Evolutionary conservation across 2,797 vertebrate species (phyloP).

Genomic region (Ispidina lecontei): DNA sequence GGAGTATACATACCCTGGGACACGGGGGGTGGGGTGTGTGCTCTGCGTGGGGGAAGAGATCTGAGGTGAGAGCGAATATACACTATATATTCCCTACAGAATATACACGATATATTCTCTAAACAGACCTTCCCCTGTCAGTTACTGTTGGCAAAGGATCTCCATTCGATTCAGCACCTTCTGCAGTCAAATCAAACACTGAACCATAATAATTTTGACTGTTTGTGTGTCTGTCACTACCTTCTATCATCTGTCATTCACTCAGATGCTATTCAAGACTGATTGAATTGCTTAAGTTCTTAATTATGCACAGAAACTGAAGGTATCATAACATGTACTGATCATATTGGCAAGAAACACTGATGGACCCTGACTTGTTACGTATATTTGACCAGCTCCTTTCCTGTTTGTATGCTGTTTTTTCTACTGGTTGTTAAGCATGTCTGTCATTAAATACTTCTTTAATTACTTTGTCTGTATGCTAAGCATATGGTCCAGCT

Average conservation of each 20-base stretch:
- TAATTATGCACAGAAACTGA: not conserved
- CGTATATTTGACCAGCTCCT: not conserved
- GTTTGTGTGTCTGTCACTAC: too few relatives aligned
- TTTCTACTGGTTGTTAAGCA: not conserved
- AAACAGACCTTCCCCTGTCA: not conserved
- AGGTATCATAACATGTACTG: not conserved
- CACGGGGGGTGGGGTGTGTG: too few relatives aligned
- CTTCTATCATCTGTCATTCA: not conserved
- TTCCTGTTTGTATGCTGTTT: not conserved
- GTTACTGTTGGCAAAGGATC: not conserved
- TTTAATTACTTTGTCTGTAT: not conserved
- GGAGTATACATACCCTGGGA: not conserved
- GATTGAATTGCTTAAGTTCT: not conserved
- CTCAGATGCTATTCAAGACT: not conserved
- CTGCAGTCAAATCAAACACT: not conserved
- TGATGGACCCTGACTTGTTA: not conserved
- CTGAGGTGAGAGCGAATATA: not conserved
- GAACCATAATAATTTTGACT: not conserved
- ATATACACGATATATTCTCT: not conserved
- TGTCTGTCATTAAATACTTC: not conserved
- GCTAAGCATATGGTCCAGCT: not conserved
- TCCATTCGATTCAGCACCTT: not conserved
- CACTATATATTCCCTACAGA: not conserved
- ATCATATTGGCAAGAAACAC: not conserved
- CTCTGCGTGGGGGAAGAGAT: not conserved